phyloP scores from a whole-genome alignment of 2,797 vertebrate species.

The Oryzias dopingdopingensis region DNA sequence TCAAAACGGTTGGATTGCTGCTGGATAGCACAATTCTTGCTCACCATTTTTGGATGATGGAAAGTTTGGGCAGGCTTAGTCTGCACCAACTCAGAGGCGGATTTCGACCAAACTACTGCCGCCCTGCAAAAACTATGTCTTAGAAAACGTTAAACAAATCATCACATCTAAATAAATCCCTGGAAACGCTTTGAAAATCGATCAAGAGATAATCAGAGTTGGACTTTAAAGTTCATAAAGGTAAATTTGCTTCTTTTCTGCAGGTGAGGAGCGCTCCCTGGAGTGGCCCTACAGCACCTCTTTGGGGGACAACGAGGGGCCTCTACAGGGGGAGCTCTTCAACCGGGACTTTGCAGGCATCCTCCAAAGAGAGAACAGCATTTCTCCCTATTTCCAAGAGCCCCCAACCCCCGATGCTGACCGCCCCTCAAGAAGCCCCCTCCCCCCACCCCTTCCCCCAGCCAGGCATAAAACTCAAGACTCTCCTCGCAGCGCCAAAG shows the following conservation, averaged over 20 bases:
- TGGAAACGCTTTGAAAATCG: too few species aligned
- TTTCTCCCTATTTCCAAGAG: slow-evolving; percentile 82
- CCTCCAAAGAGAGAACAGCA: slow-evolving; percentile 80
- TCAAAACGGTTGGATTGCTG: too few species aligned
- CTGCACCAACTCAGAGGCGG: too few species aligned
- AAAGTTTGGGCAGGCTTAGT: too few species aligned
- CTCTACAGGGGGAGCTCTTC: slow-evolving; percentile 73
- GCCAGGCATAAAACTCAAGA: slow-evolving; percentile 87
- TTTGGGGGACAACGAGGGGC: slow-evolving; percentile 81
- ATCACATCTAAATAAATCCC: too few species aligned
- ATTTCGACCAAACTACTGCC: too few species aligned
- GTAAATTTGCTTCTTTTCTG: slow-evolving; percentile 27
- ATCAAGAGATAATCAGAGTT: too few species aligned
- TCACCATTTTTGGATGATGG: too few species aligned
- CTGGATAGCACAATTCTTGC: too few species aligned
- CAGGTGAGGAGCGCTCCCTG: slow-evolving; percentile 87
- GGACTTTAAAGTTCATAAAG: too few species aligned
- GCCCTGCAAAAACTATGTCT: too few species aligned
- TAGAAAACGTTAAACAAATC: too few species aligned
- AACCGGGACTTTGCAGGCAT: slow-evolving; percentile 78
- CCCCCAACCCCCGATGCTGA: slow-evolving; percentile 75
- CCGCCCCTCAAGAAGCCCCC: slow-evolving; percentile 68
- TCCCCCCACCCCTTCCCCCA: slow-evolving; percentile 80
- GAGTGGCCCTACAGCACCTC: slow-evolving; percentile 95
- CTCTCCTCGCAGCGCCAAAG: slow-evolving; percentile 92